Base-by-base conservation (phyloP, 2,113 vertebrate species). In the Nothocercus nigrocapillus region DNA sequence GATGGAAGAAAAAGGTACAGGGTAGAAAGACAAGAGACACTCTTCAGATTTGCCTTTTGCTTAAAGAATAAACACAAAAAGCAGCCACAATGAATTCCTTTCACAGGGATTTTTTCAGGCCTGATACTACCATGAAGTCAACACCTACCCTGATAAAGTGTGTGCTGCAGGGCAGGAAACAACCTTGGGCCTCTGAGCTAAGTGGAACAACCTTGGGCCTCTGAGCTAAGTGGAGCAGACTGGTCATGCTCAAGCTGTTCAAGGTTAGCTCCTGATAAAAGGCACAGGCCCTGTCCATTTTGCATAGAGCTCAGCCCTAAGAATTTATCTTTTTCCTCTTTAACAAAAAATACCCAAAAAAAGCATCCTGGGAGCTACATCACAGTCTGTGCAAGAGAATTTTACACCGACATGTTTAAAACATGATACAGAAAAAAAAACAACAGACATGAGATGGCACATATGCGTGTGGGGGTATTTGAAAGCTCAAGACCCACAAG, bases 211-310 rank as follows among this genome's bases (percentile, higher is more conserved):
- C 4, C 38, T 74, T 44, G 61, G 51, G 53, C 9, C 10, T 4
- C 40, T 25, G 19, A 66, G 40, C 40, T 74, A 69, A 56, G 0
- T 68, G 19, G 13, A 13, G 13, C 30, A 24, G 34, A 21, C 0
- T 42, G 21, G 22, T 51, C 32, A 27, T 9, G 22, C 15, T 80
- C 36, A 54, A 11, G 28, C 14, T 62, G 8, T 62, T 54, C 36
- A 72, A 51, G 7, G 30, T 28, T 11, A 66, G 25, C 64, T 22
- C 5, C 40, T 45, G 28, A 42, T 45, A 67, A 67, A 67, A 67
- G 28, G 32, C 40, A 45, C 19, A 67, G 28, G 40, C 54, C 38
- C 11, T 59, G n/a, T 8, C 42, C 16, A 44, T 34, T 66, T 32
- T 17, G 16, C 64, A 53, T 0, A 74, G 11, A 17, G 20, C 18